Percentiles rank a stretch among this genome's conserved stretches.
Evolutionary conservation across 2,113 vertebrate genomes (phyloP).

Genomic region (Entosphenus tridentatus): DNA sequence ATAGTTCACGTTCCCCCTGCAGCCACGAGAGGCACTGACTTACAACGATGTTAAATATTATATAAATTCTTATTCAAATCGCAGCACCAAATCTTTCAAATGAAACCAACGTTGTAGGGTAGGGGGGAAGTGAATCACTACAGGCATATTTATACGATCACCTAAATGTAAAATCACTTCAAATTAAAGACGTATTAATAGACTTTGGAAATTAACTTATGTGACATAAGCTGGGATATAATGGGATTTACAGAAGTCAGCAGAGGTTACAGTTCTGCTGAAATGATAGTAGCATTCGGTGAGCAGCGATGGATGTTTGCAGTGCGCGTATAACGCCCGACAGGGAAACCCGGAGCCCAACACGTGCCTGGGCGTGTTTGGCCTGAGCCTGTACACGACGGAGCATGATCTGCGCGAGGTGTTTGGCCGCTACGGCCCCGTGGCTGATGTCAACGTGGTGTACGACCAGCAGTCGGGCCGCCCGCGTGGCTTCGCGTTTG

Average conservation of each 20-base stretch:
- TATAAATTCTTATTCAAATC: no score
- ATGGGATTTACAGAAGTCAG: neutral
- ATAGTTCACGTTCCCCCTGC: no score
- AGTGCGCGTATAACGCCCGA: neutral
- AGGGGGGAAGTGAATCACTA: no score
- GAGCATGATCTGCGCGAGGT: slow-evolving; percentile 71
- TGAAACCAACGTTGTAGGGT: no score
- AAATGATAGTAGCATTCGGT: neutral
- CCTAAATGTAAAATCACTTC: neutral
- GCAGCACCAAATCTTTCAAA: no score
- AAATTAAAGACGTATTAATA: slow-evolving; percentile 10
- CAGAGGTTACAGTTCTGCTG: neutral
- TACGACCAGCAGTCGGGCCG: slow-evolving; percentile 72
- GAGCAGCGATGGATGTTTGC: slow-evolving; percentile 1
- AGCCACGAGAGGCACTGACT: no score
- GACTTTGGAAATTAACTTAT: neutral
- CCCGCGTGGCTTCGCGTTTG: slow-evolving; percentile 70
- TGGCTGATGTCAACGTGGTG: slow-evolving; percentile 69
- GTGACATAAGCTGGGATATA: neutral
- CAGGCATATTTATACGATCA: neutral
- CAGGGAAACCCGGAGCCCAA: slow-evolving; percentile 82
- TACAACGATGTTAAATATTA: no score
- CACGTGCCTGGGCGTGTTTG: slow-evolving; percentile 70
- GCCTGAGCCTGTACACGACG: slow-evolving; percentile 73
- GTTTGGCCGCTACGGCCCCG: slow-evolving; percentile 63